Percentiles rank a stretch among this genome's conserved stretches.
These are phyloP conservation scores for Coturnix japonica DNA, from an alignment of 2,113 vertebrate species.

Conservation along the genomic window DNA sequence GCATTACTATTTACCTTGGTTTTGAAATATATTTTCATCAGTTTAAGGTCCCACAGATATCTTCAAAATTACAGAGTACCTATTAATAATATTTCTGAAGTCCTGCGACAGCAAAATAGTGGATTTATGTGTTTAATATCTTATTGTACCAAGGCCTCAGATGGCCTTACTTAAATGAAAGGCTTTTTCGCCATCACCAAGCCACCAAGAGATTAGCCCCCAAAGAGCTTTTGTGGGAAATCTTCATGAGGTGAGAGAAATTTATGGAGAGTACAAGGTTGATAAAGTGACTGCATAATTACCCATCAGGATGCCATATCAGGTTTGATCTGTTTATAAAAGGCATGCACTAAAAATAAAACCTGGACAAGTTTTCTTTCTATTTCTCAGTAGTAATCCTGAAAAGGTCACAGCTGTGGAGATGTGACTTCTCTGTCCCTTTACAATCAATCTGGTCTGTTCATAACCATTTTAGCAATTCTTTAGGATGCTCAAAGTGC, in stretches of 20 bases:
- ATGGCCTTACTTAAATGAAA: neutral
- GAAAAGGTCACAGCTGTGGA: neutral
- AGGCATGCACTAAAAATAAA: neutral
- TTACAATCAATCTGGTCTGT: neutral
- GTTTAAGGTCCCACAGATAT: neutral
- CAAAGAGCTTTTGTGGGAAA: slow-evolving; percentile 12
- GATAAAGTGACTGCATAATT: slow-evolving; percentile 1
- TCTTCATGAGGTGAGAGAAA: neutral
- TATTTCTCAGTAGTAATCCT: neutral
- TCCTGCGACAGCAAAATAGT: neutral
- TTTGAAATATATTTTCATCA: slow-evolving; percentile 3
- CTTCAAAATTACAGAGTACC: neutral
- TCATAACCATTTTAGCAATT: neutral
- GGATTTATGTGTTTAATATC: neutral
- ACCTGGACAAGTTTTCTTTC: neutral
- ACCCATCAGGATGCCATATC: neutral
- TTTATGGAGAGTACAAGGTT: neutral
- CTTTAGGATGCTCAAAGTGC: neutral
- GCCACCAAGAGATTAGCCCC: neutral
- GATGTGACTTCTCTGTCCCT: neutral
- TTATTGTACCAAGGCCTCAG: neutral
- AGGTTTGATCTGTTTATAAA: neutral
- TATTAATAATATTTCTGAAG: neutral
- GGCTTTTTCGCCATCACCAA: neutral
- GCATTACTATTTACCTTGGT: neutral